These are phyloP conservation scores for Rhamnusium bicolor DNA, from an alignment of 2,888 invertebrate genomes.

Conservation along the genomic window DNA sequence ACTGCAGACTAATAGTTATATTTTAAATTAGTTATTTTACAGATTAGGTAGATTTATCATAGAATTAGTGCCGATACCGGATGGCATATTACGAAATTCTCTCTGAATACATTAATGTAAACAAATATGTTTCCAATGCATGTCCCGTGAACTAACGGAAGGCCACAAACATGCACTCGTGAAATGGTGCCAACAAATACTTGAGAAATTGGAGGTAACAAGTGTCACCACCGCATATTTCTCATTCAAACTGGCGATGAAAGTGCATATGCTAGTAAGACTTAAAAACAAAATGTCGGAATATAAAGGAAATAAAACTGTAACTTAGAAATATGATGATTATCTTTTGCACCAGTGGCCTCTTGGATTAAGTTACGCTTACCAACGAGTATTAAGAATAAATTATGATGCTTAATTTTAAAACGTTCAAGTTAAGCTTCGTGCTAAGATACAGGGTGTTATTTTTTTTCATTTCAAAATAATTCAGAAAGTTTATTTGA, in stretches of 20 bases:
- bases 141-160: neutral
- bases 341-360: neutral
- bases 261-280: neutral
- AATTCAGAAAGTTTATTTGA: too few relatives aligned
- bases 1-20: neutral
- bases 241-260: neutral
- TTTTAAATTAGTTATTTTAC: neutral
- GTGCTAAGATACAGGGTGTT: too few relatives aligned
- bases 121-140: neutral
- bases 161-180: neutral
- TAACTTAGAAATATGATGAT: neutral
- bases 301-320: neutral
- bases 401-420: too few relatives aligned
- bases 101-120: neutral
- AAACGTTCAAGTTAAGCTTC: too few relatives aligned
- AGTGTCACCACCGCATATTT: neutral
- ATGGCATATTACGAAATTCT: too few relatives aligned
- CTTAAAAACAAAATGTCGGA: neutral
- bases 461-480: too few relatives aligned
- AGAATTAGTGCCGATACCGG: too few relatives aligned
- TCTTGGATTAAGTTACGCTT: too few relatives aligned
- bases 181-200: neutral
- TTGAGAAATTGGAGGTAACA: neutral
- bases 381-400: too few relatives aligned
- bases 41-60: neutral